Percentiles rank a stretch among this genome's conserved stretches.
phyloP scores from a whole-genome alignment of 2,113 vertebrate genomes.

The Dromas ardeola region DNA sequence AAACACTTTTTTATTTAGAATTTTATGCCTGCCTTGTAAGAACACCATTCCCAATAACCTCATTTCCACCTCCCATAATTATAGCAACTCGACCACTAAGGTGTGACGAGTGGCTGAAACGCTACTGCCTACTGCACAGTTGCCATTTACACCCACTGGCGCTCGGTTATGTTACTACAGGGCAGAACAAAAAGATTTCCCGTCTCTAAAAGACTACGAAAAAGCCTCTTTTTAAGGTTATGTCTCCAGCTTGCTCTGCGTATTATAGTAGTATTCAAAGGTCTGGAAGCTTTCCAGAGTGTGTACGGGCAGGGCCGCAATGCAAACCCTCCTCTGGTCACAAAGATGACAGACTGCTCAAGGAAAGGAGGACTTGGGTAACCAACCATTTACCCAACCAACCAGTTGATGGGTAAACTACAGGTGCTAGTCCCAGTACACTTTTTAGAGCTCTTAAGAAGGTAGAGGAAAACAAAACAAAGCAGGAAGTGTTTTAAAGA shows the following conservation, averaged over 20 bases:
- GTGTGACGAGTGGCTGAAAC: neutral
- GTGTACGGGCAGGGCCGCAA: neutral
- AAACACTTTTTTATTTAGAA: neutral
- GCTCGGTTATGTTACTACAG: rapidly evolving
- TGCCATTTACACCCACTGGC: neutral
- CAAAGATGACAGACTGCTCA: neutral
- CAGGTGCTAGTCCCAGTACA: neutral
- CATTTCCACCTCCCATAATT: neutral
- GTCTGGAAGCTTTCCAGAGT: neutral
- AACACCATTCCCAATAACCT: neutral
- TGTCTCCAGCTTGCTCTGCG: neutral
- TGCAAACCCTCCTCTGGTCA: neutral
- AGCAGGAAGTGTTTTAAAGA: neutral
- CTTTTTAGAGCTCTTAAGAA: neutral
- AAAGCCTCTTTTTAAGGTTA: neutral
- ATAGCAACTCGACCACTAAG: neutral
- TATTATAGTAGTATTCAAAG: neutral
- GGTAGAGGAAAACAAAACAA: neutral
- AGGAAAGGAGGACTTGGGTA: neutral
- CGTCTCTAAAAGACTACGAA: neutral
- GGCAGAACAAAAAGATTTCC: neutral
- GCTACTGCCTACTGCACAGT: neutral
- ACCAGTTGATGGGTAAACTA: neutral
- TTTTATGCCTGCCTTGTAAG: neutral
- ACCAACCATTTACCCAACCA: neutral